Evolutionary conservation across 2,888 invertebrate species (phyloP), one percentile per base, ranked within the genome.

Genomic region (Leptopilina syphax): DNA sequence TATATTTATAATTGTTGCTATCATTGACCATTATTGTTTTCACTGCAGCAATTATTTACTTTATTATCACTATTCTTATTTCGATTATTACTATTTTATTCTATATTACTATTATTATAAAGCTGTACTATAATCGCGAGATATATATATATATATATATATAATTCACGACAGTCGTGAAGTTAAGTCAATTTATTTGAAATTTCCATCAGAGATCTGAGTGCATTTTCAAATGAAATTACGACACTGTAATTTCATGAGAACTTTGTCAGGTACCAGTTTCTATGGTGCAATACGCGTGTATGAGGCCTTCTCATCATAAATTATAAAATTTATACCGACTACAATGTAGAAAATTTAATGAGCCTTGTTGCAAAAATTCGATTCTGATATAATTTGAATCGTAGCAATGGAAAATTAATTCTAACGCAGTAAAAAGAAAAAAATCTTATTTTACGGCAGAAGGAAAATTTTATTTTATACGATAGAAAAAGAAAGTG

Each of bases 221-320:
- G 50, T 54, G 68, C 50, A 70, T 27, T 27, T 70, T 70, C 27
- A 18, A 70, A 70, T 70, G 68, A 27, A 70, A 50, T 70, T 70
- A 50, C 27, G 50, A 70, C 24, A 12, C 50, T 50, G 68, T 70
- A 70, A 70, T 50, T 70, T 70, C 50, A 54, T 70, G 68, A 70
- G 68, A 54, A 70, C 12, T 70, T 70, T 70, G 68, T 54, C 68
- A 70, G 50, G 13, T 27, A 54, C 27, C 47, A 50, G 68, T 10
- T 6, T 9, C 50, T 70, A 12, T 7, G n/a, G n/a, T 44, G 27
- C 50, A 27, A 47, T 70, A 70, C 24, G 63, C 63, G 24, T 7
- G n/a, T 24, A 63, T 70, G 12, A 70, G 50, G 13, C 24, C 47
- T 70, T 50, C 50, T 54, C 50, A 70, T 13, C 50, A 70, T 44